phyloP scores from a whole-genome alignment of 2,113 vertebrate genomes.

The Hippoglossus stenolepis region DNA sequence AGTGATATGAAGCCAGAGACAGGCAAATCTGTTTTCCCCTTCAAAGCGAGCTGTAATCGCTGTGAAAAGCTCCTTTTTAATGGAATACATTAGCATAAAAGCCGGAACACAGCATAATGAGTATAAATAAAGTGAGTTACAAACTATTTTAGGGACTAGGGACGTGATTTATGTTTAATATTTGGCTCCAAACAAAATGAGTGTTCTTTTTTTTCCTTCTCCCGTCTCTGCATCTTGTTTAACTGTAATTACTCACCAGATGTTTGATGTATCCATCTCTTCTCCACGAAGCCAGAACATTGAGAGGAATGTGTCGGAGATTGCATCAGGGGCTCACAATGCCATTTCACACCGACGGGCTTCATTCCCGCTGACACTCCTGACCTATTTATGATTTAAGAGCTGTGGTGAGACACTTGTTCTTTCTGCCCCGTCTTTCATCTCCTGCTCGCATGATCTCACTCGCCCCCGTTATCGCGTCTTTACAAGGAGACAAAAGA shows the following conservation, averaged over 20 bases:
- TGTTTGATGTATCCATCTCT: conserved; percentile 41
- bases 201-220: background rate
- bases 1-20: conserved; percentile 64
- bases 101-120: conserved; percentile 51
- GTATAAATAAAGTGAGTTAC: conserved; percentile 52
- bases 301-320: conserved; percentile 45
- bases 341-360: conserved; percentile 56
- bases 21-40: conserved; percentile 57
- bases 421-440: conserved; percentile 59
- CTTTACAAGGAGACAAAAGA: conserved; percentile 77
- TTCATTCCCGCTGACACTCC: conserved; percentile 57
- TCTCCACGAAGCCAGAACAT: conserved; percentile 38
- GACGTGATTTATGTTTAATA: conserved; percentile 41
- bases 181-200: conserved; percentile 36
- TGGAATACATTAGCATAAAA: conserved; percentile 69
- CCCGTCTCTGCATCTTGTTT: conserved; percentile 26
- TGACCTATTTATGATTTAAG: conserved; percentile 77
- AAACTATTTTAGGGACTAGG: conserved; percentile 47
- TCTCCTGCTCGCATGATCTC: conserved; percentile 54
- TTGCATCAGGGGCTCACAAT: conserved; percentile 58
- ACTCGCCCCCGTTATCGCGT: conserved; percentile 56
- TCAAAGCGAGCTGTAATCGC: conserved; percentile 64
- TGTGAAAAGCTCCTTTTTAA: conserved; percentile 64
- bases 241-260: conserved; percentile 52
- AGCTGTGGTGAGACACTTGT: conserved; percentile 47